A percentile compares a stretch with the other conserved stretches of the same genome.
Evolutionary conservation across 2,113 vertebrate species (phyloP).

Genomic region (Cyanoliseus patagonus): DNA sequence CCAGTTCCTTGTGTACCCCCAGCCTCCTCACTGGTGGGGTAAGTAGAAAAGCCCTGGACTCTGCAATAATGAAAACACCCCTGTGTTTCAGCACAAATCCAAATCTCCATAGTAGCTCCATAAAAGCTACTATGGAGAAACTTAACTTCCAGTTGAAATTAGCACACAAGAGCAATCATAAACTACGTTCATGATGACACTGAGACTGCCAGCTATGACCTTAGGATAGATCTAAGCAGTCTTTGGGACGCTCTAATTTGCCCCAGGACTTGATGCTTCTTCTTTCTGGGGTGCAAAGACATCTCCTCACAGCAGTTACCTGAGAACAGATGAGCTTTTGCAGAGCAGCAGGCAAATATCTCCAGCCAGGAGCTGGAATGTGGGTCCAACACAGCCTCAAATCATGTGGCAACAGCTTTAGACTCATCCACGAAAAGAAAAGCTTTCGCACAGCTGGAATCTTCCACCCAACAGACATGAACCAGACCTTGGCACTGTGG

Average conservation of each 20-base stretch:
- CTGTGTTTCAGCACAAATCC: neutral
- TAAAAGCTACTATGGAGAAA: neutral
- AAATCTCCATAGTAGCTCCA: neutral
- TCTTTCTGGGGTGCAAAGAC: neutral
- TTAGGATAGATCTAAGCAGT: neutral
- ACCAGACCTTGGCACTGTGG: neutral
- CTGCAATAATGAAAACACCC: neutral
- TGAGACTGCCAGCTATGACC: rapidly evolving
- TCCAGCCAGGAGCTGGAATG: neutral
- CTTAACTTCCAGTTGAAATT: neutral
- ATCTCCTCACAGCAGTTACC: neutral
- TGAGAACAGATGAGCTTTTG: neutral
- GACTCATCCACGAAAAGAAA: rapidly evolving
- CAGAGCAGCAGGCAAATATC: neutral
- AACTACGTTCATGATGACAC: neutral
- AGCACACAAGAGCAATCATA: neutral
- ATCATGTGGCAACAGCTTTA: neutral
- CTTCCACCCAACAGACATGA: neutral
- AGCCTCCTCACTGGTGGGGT: neutral
- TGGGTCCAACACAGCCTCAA: neutral
- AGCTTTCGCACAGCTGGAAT: neutral
- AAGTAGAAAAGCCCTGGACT: neutral
- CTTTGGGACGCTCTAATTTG: neutral
- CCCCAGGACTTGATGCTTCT: neutral
- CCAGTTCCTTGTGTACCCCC: neutral